These are phyloP conservation scores for Littorina saxatilis DNA, from an alignment of 1,140 invertebrate species.

Conservation along the genomic window DNA sequence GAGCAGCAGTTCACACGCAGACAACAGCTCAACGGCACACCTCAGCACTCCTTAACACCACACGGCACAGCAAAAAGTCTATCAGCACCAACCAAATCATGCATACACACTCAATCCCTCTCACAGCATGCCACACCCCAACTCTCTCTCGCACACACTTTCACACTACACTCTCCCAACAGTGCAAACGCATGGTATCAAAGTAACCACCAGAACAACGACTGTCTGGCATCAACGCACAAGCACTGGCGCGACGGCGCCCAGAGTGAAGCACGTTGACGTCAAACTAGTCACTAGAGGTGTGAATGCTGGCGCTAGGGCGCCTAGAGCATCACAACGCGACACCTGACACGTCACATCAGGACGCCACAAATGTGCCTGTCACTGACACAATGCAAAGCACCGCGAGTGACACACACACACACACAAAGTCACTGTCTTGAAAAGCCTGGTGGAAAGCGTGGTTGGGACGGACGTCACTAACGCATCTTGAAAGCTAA, in stretches of 20 bases:
- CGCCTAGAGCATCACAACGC: no score
- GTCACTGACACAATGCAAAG: constrained; percentile 20
- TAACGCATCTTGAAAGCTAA: constrained; percentile 98
- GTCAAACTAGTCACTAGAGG: not conserved
- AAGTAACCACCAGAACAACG: not conserved
- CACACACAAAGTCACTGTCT: not conserved
- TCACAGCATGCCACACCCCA: no score
- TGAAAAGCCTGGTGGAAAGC: not conserved
- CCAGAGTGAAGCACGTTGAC: not conserved
- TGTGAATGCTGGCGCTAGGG: no score
- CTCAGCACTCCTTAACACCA: no score
- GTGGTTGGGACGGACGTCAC: constrained; percentile 58
- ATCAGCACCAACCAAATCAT: not conserved
- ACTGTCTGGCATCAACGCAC: not conserved
- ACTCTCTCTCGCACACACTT: no score
- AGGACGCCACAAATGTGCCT: not conserved
- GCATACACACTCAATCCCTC: no score
- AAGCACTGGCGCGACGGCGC: constrained; percentile 5
- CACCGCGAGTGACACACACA: constrained; percentile 10
- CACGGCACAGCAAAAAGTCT: no score
- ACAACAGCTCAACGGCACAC: no score
- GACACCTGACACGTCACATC: no score
- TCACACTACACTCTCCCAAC: no score
- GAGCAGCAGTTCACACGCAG: no score
- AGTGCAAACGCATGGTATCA: no score